Evolutionary conservation across 2,888 invertebrate species (phyloP).

Genomic region (Zygaena filipendulae): DNA sequence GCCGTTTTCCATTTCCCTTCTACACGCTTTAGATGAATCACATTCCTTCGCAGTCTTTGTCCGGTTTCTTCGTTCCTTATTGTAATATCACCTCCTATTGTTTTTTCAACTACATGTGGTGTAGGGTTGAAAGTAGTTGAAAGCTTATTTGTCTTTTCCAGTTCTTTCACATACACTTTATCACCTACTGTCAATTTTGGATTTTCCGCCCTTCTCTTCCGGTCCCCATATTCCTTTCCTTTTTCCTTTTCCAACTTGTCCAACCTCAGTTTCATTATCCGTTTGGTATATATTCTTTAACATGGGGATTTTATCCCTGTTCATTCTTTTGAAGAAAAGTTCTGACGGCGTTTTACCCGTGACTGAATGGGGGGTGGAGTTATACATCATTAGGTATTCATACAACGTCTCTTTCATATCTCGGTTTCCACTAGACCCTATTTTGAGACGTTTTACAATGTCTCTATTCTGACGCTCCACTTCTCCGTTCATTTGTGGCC

Average conservation of each 20-base stretch:
- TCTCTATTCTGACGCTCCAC: slow-evolving; percentile 23
- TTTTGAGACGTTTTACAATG: slow-evolving; percentile 19
- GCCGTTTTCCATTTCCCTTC: slow-evolving; percentile 8
- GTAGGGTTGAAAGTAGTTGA: too few species aligned
- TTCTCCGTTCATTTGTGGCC: too few species aligned
- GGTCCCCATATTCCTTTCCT: slow-evolving; percentile 3
- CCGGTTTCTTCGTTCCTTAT: slow-evolving; percentile 11
- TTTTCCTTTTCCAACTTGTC: slow-evolving; percentile 1
- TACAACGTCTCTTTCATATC: slow-evolving; percentile 7
- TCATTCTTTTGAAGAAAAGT: slow-evolving; percentile 10
- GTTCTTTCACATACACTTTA: too few species aligned
- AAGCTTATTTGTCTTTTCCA: too few species aligned
- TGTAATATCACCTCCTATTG: slow-evolving; percentile 6
- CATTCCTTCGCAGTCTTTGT: slow-evolving; percentile 8
- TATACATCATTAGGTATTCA: slow-evolving; percentile 12
- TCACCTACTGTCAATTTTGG: too few species aligned
- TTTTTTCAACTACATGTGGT: too few species aligned
- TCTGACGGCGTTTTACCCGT: slow-evolving; percentile 17
- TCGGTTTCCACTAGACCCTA: slow-evolving; percentile 13
- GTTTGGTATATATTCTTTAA: too few species aligned
- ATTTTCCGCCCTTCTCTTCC: too few species aligned
- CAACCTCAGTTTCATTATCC: too few species aligned
- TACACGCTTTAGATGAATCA: slow-evolving; percentile 8
- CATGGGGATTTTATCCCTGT: slow-evolving; percentile 5
- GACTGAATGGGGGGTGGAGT: slow-evolving; percentile 14